Percentiles rank a stretch among this genome's conserved stretches.
These are phyloP conservation scores for Eupeodes latifasciatus DNA, from an alignment of 2,888 invertebrate species.

Conservation along the genomic window DNA sequence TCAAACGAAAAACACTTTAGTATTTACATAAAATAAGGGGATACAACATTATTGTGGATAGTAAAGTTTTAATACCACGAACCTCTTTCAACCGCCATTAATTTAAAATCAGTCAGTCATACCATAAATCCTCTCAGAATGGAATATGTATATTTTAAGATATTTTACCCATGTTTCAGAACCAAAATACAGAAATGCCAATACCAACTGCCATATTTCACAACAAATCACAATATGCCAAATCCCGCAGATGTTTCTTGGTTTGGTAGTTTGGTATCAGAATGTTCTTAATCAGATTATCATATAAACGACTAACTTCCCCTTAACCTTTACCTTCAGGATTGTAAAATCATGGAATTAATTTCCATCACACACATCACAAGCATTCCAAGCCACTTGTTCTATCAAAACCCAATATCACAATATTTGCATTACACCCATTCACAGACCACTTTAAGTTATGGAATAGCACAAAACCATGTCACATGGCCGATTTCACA, in stretches of 20 bases:
- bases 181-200: not conserved
- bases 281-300: conserved; percentile 2
- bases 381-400: conserved; percentile 42
- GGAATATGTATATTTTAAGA: not conserved
- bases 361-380: conserved; percentile 44
- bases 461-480: conserved; percentile 39
- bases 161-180: not conserved
- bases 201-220: not conserved
- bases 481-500: conserved; percentile 62
- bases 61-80: no score
- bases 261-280: not conserved
- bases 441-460: conserved; percentile 10
- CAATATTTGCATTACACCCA: conserved; percentile 52
- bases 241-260: conserved; percentile 15
- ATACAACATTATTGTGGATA: no score
- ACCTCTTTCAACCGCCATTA: no score
- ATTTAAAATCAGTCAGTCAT: no score
- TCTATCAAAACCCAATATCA: conserved; percentile 51
- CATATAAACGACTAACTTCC: not conserved
- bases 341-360: conserved; percentile 42
- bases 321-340: conserved; percentile 1
- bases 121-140: no score
- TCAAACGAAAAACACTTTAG: no score
- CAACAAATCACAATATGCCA: conserved; percentile 1
- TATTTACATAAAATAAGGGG: no score